Percentiles rank a stretch among this genome's conserved stretches.
These are phyloP conservation scores for Tolypeutes matacus DNA, from an alignment of 2,797 vertebrate genomes.

Conservation along the genomic window DNA sequence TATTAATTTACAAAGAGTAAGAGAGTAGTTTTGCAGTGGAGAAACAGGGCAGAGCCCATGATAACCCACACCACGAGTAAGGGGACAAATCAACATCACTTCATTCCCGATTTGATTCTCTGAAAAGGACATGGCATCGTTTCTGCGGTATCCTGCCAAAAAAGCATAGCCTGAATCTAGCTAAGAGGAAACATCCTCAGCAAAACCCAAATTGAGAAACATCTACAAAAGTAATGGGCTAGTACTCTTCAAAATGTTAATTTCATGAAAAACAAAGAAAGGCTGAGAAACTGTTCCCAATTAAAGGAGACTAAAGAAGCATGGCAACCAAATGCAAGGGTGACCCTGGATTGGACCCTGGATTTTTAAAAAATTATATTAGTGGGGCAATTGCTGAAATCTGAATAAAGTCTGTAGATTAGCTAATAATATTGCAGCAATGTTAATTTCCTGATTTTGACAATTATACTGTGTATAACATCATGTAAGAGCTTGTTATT, in stretches of 20 bases:
- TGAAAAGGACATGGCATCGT: not conserved
- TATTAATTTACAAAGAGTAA: not conserved
- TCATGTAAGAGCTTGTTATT: not conserved
- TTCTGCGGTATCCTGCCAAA: not conserved
- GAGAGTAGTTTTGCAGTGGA: not conserved
- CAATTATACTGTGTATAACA: not conserved
- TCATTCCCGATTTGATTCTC: not conserved
- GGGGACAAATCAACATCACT: rapidly evolving
- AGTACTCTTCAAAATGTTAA: not conserved
- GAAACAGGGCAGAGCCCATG: not conserved
- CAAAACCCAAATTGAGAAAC: not conserved
- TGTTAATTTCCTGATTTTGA: not conserved
- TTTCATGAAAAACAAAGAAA: not conserved
- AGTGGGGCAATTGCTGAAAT: not conserved
- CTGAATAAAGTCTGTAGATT: not conserved
- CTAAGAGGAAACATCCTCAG: not conserved
- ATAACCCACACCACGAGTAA: not conserved
- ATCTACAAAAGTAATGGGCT: not conserved
- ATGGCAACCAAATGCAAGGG: not conserved
- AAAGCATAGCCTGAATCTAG: not conserved
- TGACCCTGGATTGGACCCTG: not conserved
- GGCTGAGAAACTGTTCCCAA: not conserved
- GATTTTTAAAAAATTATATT: not conserved
- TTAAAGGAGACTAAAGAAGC: not conserved
- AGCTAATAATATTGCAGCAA: not conserved